These are phyloP conservation scores for Tribolium madens DNA, from an alignment of 1,140 invertebrate genomes.

Conservation along the genomic window DNA sequence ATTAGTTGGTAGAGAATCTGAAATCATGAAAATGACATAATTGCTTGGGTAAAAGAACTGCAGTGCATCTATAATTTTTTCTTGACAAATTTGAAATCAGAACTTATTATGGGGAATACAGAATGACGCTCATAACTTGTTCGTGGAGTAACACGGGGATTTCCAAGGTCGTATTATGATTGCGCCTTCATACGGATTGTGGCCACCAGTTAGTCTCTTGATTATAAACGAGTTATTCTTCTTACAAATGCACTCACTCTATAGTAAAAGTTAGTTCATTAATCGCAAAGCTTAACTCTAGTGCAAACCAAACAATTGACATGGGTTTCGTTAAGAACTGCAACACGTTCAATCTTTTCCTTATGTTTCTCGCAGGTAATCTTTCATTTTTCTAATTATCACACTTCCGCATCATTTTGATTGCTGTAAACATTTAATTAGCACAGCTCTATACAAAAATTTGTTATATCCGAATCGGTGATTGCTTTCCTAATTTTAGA, in stretches of 20 bases:
- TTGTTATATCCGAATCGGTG: neutral
- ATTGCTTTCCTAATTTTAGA: slow-evolving; percentile 1
- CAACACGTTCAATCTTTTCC: slow-evolving; percentile 5
- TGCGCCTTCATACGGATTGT: slow-evolving; percentile 15
- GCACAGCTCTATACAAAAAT: slow-evolving; percentile 12
- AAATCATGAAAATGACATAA: neutral
- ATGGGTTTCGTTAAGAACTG: slow-evolving; percentile 9
- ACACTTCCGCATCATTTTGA: slow-evolving; percentile 6
- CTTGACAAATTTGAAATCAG: neutral
- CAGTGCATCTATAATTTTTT: slow-evolving; percentile 2
- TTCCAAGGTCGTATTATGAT: slow-evolving; percentile 50
- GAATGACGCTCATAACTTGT: slow-evolving; percentile 45
- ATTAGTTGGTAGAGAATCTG: neutral
- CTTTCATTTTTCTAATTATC: neutral
- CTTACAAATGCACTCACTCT: slow-evolving; percentile 30
- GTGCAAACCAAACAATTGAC: slow-evolving; percentile 24
- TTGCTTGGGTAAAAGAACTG: neutral
- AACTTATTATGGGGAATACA: slow-evolving; percentile 44
- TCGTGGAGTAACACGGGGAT: slow-evolving; percentile 50
- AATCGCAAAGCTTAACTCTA: slow-evolving; percentile 11
- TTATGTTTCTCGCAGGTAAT: slow-evolving; percentile 23
- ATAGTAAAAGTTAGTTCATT: slow-evolving; percentile 30
- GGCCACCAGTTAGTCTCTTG: slow-evolving; percentile 15
- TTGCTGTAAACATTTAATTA: slow-evolving; percentile 30
- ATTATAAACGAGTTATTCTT: slow-evolving; percentile 35